phyloP scores from a whole-genome alignment of 2,797 vertebrate genomes.

The Cuculus canorus region DNA sequence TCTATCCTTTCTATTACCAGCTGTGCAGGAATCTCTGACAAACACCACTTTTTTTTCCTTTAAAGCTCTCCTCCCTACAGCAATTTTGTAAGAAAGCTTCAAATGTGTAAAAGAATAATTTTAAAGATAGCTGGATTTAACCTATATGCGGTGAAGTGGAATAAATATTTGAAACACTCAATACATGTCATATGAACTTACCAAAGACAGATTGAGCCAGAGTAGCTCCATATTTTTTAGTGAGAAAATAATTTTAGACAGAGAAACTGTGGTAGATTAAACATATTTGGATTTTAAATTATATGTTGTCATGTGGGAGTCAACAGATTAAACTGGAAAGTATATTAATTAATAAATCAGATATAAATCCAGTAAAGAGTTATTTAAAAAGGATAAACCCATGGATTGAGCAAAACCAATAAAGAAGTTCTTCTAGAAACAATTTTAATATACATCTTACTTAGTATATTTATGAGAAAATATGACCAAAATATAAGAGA shows the following conservation, averaged over 20 bases:
- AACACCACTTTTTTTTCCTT: neutral
- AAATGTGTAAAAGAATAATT: neutral
- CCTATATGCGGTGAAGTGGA: neutral
- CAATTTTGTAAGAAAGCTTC: neutral
- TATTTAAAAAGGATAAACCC: neutral
- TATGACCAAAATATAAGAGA: neutral
- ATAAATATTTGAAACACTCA: neutral
- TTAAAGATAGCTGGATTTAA: neutral
- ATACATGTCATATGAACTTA: neutral
- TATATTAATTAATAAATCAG: neutral
- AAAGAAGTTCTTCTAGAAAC: neutral
- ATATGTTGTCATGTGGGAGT: neutral
- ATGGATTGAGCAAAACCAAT: rapidly evolving
- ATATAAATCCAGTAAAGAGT: neutral
- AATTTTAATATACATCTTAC: neutral
- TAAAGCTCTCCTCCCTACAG: neutral
- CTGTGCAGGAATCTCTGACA: neutral
- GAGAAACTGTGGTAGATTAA: neutral
- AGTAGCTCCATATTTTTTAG: neutral
- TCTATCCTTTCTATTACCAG: neutral
- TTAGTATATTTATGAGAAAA: neutral
- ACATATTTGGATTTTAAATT: neutral
- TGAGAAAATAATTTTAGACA: neutral
- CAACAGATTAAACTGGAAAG: neutral
- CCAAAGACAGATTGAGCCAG: neutral